Percentiles rank a stretch among this genome's conserved stretches.
phyloP scores from a whole-genome alignment of 2,888 invertebrate species.

The Sarcophaga carnaria region DNA sequence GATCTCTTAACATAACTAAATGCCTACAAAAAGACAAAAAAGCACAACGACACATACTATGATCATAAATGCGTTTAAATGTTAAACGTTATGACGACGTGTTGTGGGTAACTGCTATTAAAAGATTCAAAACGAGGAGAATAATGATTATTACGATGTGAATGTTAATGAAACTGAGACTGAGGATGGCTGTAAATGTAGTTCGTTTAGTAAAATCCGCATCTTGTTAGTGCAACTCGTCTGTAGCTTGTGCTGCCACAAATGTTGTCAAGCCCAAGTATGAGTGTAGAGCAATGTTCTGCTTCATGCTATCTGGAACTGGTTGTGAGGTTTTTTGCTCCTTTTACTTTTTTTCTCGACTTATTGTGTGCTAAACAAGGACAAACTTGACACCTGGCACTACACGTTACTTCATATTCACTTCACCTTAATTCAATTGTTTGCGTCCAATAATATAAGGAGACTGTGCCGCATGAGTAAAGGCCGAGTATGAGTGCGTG shows the following conservation, averaged over 20 bases:
- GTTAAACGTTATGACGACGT: neutral
- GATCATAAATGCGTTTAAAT: conserved; percentile 27
- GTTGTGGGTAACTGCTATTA: neutral
- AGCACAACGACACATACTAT: neutral
- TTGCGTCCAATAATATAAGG: neutral
- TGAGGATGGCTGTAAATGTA: conserved; percentile 69
- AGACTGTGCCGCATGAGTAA: too few relatives aligned
- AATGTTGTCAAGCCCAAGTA: neutral
- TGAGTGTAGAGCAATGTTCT: neutral
- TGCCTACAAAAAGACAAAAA: neutral
- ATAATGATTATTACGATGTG: conserved; percentile 9
- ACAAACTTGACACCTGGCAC: conserved; percentile 66
- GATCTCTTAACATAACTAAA: neutral
- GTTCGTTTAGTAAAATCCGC: conserved; percentile 59
- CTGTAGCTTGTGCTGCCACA: too few relatives aligned
- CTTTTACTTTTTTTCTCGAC: neutral
- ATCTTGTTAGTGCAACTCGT: conserved; percentile 9
- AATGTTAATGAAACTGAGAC: neutral
- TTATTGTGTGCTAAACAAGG: too few relatives aligned
- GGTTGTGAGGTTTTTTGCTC: neutral
- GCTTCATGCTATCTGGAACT: conserved; percentile 13
- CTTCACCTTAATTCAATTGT: conserved; percentile 12
- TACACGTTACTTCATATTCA: neutral
- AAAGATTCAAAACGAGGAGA: neutral
- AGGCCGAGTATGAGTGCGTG: too few relatives aligned